Evolutionary conservation across 2,888 invertebrate species (phyloP).

Genomic region (Dynastes tityus): DNA sequence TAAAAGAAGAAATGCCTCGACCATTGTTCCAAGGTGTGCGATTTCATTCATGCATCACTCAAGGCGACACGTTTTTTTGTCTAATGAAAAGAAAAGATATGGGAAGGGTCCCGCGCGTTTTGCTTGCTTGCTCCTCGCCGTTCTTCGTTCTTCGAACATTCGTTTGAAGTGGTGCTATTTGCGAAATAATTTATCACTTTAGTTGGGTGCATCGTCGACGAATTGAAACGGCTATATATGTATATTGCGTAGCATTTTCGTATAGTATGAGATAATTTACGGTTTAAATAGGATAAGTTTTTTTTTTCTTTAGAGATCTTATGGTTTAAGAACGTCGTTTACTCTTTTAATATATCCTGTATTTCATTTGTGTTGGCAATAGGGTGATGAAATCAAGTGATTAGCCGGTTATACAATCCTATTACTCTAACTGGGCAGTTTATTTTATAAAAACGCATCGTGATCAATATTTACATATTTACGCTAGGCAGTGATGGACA

Average conservation of each 20-base stretch:
- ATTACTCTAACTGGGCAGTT: no score
- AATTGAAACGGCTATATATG: neutral
- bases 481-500: no score
- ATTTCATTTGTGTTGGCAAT: no score
- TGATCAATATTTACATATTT: no score
- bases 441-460: no score
- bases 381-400: no score
- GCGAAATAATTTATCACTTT: constrained; percentile 31
- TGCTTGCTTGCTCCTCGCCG: neutral
- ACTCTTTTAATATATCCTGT: no score
- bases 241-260: no score
- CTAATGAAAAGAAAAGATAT: constrained; percentile 40
- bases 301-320: no score
- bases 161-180: constrained; percentile 22
- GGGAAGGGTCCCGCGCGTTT: constrained; percentile 37
- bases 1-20: constrained; percentile 41
- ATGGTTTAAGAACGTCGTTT: no score
- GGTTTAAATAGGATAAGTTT: neutral
- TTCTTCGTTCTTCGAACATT: constrained; percentile 1
- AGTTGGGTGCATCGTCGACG: neutral
- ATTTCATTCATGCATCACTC: constrained; percentile 59
- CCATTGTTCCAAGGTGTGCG: constrained; percentile 55
- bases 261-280: neutral
- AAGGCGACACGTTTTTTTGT: constrained; percentile 58
- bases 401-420: no score